Conservation (phyloP, 2,797 vertebrate genomes). For the Mus caroli region DNA sequence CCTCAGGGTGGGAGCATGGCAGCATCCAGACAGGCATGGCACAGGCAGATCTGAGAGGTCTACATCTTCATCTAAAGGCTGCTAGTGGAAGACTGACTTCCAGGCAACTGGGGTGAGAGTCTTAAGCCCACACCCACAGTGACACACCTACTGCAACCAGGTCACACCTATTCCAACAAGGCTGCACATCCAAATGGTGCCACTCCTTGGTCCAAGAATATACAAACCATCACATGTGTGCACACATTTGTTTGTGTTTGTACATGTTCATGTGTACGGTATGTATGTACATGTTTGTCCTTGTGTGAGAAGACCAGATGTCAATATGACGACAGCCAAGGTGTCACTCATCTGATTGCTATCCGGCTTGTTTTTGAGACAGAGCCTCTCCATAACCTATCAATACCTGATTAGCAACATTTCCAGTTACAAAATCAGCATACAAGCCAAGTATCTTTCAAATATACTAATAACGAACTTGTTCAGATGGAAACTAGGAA, state of each 20-base stretch:
- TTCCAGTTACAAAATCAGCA: not conserved
- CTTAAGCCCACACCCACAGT: too few relatives aligned
- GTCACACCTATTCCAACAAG: too few relatives aligned
- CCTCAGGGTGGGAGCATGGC: too few relatives aligned
- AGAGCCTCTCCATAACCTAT: not conserved
- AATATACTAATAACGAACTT: not conserved
- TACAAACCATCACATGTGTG: too few relatives aligned
- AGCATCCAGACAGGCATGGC: too few relatives aligned
- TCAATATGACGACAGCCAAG: not conserved
- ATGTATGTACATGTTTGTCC: not conserved
- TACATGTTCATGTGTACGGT: not conserved
- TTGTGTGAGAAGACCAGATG: not conserved
- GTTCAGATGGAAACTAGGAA: not conserved
- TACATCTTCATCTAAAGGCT: too few relatives aligned
- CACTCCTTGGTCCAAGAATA: too few relatives aligned
- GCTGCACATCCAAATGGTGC: too few relatives aligned
- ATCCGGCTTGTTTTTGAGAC: not conserved
- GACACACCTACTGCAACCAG: too few relatives aligned
- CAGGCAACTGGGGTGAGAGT: too few relatives aligned
- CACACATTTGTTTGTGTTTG: not conserved
- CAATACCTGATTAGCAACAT: not conserved
- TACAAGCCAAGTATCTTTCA: not conserved
- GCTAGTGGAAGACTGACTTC: too few relatives aligned
- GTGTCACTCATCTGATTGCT: not conserved
- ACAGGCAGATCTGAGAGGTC: too few relatives aligned